Evolutionary conservation across 2,888 invertebrate genomes (phyloP).

Genomic region (Plemyria rubiginata): DNA sequence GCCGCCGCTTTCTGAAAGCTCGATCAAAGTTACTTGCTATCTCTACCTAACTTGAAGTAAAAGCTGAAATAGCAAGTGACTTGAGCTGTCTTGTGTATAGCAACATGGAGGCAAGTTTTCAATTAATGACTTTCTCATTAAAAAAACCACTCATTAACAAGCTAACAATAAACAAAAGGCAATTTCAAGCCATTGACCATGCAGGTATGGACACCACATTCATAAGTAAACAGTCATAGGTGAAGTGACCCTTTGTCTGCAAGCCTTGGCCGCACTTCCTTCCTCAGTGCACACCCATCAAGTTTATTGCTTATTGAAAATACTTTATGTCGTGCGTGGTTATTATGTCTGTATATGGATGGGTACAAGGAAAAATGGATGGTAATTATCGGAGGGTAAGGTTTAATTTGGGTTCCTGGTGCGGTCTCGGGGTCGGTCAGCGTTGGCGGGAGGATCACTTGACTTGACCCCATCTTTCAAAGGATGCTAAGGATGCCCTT

Average conservation of each 20-base stretch:
- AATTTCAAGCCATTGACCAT: background rate
- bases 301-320: slow-evolving; percentile 13
- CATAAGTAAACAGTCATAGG: slow-evolving; percentile 8
- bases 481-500: no score
- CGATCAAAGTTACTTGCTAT: no score
- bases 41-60: no score
- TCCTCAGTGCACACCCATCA: slow-evolving; percentile 8
- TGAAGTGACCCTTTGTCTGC: slow-evolving; percentile 16
- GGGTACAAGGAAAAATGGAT: background rate
- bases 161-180: background rate
- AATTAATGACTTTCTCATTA: no score
- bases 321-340: background rate
- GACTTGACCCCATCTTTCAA: no score
- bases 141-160: background rate
- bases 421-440: no score
- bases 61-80: no score
- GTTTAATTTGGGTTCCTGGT: background rate
- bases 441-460: no score
- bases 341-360: slow-evolving; percentile 13
- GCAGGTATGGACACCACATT: slow-evolving; percentile 5
- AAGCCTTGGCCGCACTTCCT: slow-evolving; percentile 16
- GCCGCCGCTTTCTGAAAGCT: no score
- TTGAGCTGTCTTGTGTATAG: no score
- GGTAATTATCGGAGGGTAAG: background rate
- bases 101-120: no score